Evolutionary conservation across 1,140 invertebrate genomes (phyloP).

Genomic region (Cyphomyrmex costatus): DNA sequence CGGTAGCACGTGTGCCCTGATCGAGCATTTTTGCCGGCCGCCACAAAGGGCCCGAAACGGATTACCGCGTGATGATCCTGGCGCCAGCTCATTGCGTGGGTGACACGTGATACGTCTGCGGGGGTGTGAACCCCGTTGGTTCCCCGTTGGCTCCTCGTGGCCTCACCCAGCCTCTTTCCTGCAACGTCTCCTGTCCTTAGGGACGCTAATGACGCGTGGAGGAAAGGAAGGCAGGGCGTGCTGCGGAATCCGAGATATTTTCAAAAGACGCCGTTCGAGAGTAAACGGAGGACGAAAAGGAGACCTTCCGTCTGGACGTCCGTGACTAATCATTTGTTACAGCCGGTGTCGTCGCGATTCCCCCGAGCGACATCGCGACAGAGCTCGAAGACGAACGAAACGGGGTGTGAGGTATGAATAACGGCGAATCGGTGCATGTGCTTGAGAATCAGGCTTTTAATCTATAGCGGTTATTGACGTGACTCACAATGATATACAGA

Average conservation of each 20-base stretch:
- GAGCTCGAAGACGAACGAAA: background rate
- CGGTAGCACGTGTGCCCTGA: slow-evolving; percentile 53
- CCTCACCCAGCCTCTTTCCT: background rate
- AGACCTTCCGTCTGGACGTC: slow-evolving; percentile 25
- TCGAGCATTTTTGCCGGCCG: slow-evolving; percentile 75
- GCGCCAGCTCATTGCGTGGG: slow-evolving; percentile 82
- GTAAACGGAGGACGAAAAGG: slow-evolving; percentile 51
- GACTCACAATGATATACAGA: background rate
- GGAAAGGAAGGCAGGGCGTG: slow-evolving; percentile 73
- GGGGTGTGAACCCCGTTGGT: slow-evolving; percentile 82
- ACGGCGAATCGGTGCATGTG: background rate
- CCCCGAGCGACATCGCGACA: background rate
- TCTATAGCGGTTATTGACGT: background rate
- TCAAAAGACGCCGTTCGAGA: slow-evolving; percentile 71
- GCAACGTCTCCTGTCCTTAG: slow-evolving; percentile 51
- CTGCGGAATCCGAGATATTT: slow-evolving; percentile 83
- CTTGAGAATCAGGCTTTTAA: background rate
- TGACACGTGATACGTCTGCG: slow-evolving; percentile 85
- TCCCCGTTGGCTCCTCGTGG: slow-evolving; percentile 44
- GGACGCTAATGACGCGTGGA: slow-evolving; percentile 83
- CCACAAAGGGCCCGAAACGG: slow-evolving; percentile 74
- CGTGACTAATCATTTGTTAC: slow-evolving; percentile 53
- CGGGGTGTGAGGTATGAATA: background rate
- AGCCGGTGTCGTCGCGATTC: slow-evolving; percentile 20
- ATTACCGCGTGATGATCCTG: slow-evolving; percentile 79